A percentile compares a stretch with the other conserved stretches of the same genome.
phyloP scores from a whole-genome alignment of 2,113 vertebrate species.

The Ptilonorhynchus violaceus region DNA sequence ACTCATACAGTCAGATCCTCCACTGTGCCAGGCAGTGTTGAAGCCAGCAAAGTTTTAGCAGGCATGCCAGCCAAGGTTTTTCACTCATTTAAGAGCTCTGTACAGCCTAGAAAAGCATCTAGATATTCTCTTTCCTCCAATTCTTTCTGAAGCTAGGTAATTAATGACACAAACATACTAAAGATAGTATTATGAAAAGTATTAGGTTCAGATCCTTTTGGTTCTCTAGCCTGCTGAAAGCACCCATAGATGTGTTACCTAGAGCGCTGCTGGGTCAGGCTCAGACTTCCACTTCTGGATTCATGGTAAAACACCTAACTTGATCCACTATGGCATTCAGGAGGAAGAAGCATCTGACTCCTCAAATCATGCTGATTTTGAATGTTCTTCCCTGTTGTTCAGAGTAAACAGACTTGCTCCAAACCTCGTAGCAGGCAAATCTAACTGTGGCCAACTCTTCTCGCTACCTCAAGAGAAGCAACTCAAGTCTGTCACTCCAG shows the following conservation, averaged over 20 bases:
- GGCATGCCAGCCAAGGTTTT: neutral
- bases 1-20: neutral
- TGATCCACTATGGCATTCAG: neutral
- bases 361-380: neutral
- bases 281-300: neutral
- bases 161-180: neutral
- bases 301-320: neutral
- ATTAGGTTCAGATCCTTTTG: neutral
- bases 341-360: neutral
- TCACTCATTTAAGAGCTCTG: neutral
- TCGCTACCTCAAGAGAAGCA: rapidly evolving
- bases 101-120: neutral
- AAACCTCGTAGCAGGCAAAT: neutral
- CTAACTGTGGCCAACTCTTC: neutral
- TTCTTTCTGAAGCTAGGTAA: neutral
- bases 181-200: neutral
- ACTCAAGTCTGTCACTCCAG: neutral
- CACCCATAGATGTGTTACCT: neutral
- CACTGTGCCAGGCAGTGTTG: neutral
- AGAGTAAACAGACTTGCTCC: neutral
- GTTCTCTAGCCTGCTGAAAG: neutral
- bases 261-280: neutral
- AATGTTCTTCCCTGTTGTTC: neutral
- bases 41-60: neutral
- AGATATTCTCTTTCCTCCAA: neutral